Evolutionary conservation across 2,113 vertebrate species (phyloP).

Genomic region (Anhinga anhinga): DNA sequence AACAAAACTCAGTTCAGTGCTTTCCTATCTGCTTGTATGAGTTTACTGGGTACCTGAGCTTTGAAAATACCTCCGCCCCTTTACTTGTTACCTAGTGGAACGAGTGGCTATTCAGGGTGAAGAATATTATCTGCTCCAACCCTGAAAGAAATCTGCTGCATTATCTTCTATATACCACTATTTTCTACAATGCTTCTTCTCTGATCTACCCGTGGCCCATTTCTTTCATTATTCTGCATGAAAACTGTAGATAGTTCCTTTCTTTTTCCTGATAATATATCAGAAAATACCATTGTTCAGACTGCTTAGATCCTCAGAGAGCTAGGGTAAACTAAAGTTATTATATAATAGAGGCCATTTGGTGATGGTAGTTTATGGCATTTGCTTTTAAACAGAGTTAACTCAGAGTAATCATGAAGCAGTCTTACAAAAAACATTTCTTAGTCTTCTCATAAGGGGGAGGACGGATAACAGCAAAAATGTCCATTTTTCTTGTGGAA

Average conservation of each 20-base stretch:
- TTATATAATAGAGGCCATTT: neutral
- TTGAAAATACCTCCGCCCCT: neutral
- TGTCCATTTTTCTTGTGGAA: neutral
- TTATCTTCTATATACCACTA: neutral
- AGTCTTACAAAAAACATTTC: neutral
- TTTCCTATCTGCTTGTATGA: neutral
- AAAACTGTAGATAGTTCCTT: neutral
- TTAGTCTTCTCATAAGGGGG: neutral
- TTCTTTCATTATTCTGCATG: conserved; percentile 14
- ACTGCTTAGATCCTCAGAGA: neutral
- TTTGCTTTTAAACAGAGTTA: conserved; percentile 21
- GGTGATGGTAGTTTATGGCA: neutral
- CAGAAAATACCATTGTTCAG: neutral
- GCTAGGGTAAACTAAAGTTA: neutral
- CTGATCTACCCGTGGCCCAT: neutral
- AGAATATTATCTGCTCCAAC: neutral
- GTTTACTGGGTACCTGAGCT: neutral
- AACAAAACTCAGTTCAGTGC: neutral
- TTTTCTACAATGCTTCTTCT: neutral
- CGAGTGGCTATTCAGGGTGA: neutral
- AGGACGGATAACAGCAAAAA: neutral
- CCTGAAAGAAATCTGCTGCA: neutral
- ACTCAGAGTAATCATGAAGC: neutral
- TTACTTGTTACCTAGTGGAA: neutral
- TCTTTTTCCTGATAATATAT: neutral